Percentiles rank a stretch among this genome's conserved stretches.
Evolutionary conservation across 1,140 invertebrate genomes (phyloP).

Genomic region (Piezodorus guildinii): DNA sequence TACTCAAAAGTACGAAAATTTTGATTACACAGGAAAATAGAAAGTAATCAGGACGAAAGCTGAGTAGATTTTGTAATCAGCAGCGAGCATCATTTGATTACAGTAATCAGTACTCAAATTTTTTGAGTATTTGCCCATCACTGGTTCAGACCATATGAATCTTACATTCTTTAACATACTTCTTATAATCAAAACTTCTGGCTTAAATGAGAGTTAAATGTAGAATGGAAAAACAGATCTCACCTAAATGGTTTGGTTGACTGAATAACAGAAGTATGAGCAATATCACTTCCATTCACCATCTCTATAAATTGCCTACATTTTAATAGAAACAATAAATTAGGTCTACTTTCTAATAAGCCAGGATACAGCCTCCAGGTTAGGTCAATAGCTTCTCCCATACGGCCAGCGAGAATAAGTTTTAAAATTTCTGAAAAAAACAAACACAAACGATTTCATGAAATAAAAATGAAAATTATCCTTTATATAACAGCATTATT

Average conservation of each 20-base stretch:
- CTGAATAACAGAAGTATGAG: slow-evolving; percentile 59
- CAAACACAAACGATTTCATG: background rate
- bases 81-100: too few relatives aligned
- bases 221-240: background rate
- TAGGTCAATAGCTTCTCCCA: slow-evolving; percentile 87
- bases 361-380: slow-evolving; percentile 82
- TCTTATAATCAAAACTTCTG: too few relatives aligned
- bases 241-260: slow-evolving; percentile 49
- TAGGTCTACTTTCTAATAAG: slow-evolving; percentile 76
- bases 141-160: too few relatives aligned
- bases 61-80: too few relatives aligned
- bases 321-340: slow-evolving; percentile 87
- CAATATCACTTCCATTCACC: slow-evolving; percentile 67
- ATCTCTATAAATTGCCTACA: slow-evolving; percentile 96
- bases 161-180: too few relatives aligned
- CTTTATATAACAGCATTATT: background rate
- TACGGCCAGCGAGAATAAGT: slow-evolving; percentile 77
- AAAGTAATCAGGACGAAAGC: too few relatives aligned
- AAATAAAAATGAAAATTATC: background rate
- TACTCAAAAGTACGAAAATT: too few relatives aligned
- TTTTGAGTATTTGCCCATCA: too few relatives aligned
- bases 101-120: too few relatives aligned
- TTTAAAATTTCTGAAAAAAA: slow-evolving; percentile 74
- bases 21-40: too few relatives aligned
- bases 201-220: background rate